Conservation (phyloP, 1,140 invertebrate genomes). For the Brachionus angularis region DNA sequence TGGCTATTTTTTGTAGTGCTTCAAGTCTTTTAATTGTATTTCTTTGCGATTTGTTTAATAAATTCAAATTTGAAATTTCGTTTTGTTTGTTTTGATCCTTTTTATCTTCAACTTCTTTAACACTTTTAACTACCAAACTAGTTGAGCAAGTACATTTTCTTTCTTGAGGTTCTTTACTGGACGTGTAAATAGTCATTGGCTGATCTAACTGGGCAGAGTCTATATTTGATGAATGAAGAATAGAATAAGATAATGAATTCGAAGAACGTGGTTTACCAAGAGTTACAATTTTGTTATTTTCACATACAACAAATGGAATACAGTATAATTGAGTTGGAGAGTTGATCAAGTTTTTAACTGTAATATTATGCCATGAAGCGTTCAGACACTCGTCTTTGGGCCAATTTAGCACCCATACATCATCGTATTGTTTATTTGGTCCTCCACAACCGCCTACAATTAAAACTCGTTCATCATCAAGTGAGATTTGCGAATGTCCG, state of each 20-base stretch:
- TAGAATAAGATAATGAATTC: conserved; percentile 44
- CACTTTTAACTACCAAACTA: neutral
- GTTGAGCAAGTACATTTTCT: conserved; percentile 18
- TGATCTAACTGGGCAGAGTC: neutral
- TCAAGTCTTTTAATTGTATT: conserved; percentile 53
- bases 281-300: conserved; percentile 39
- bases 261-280: neutral
- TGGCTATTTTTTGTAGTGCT: conserved; percentile 47
- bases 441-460: conserved; percentile 67
- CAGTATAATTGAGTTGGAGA: conserved; percentile 81
- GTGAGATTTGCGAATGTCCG: conserved; percentile 74
- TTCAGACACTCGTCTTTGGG: conserved; percentile 59
- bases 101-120: too few relatives aligned
- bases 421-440: conserved; percentile 66
- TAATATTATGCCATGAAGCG: conserved; percentile 77
- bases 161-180: neutral
- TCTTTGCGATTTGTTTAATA: conserved; percentile 63
- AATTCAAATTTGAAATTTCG: conserved; percentile 65
- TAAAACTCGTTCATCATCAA: conserved; percentile 58
- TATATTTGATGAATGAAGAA: neutral
- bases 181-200: neutral
- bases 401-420: conserved; percentile 66
- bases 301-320: conserved; percentile 76
- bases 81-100: conserved; percentile 56
- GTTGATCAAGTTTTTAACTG: conserved; percentile 70